Conservation (phyloP, 2,113 vertebrate species). For the Barnardius zonarius region DNA sequence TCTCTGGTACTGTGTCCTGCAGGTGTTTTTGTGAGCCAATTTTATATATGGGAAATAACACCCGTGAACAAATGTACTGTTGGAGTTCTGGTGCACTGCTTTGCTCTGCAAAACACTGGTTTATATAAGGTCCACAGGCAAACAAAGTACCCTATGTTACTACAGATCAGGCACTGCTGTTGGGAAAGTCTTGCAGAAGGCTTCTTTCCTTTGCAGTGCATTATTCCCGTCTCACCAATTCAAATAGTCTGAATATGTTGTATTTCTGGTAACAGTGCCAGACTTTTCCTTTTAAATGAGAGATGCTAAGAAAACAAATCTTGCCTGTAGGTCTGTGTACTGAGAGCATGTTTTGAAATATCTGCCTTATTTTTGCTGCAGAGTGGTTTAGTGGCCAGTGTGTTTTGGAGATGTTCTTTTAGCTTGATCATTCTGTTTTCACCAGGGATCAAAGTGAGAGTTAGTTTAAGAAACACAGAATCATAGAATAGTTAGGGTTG, state of each 20-base stretch:
- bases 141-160: background rate
- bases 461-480: background rate
- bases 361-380: background rate
- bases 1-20: background rate
- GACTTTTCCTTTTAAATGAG: background rate
- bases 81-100: background rate
- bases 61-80: background rate
- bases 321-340: background rate
- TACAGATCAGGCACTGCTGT: background rate
- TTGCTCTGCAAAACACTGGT: background rate
- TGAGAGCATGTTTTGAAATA: background rate
- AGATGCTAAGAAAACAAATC: background rate
- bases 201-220: background rate
- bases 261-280: background rate
- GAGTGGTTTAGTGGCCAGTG: background rate
- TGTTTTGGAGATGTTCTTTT: background rate
- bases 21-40: background rate
- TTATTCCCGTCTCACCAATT: background rate
- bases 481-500: background rate
- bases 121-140: background rate
- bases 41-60: background rate
- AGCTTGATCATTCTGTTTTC: background rate
- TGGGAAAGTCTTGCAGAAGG: background rate
- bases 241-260: background rate
- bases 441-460: background rate